phyloP scores from a whole-genome alignment of 2,888 invertebrate genomes.

The Neoascia interrupta region DNA sequence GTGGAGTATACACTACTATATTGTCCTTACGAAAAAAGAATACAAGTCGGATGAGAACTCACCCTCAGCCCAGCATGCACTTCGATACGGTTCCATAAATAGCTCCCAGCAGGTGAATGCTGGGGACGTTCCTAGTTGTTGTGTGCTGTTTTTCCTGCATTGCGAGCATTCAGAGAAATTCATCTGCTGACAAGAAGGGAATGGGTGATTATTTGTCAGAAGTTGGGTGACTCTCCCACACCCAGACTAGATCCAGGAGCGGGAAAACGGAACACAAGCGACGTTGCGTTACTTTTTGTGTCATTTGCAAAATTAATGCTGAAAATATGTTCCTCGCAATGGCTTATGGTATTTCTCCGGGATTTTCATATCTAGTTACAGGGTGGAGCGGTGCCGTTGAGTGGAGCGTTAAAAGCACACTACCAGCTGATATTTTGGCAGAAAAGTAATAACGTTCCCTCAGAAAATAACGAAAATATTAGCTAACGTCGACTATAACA shows the following conservation, averaged over 20 bases:
- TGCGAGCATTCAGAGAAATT: slow-evolving; percentile 35
- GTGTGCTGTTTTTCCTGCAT: slow-evolving; percentile 28
- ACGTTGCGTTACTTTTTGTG: slow-evolving; percentile 42
- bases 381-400: neutral
- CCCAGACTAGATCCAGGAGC: slow-evolving; percentile 5
- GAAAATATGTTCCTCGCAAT: slow-evolving; percentile 64
- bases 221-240: neutral
- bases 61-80: slow-evolving; percentile 56
- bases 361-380: slow-evolving; percentile 30
- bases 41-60: no score
- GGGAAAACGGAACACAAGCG: no score
- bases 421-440: slow-evolving; percentile 51
- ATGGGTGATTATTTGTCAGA: slow-evolving; percentile 36
- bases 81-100: slow-evolving; percentile 39
- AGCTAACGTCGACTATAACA: slow-evolving; percentile 41
- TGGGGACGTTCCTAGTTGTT: slow-evolving; percentile 32
- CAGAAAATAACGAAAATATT: slow-evolving; percentile 55
- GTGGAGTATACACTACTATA: slow-evolving; percentile 53
- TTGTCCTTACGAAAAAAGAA: slow-evolving; percentile 42
- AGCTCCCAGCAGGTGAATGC: slow-evolving; percentile 32
- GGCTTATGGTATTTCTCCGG: slow-evolving; percentile 54
- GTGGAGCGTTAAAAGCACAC: slow-evolving; percentile 28
- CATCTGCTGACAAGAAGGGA: slow-evolving; percentile 49
- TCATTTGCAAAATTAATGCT: slow-evolving; percentile 65
- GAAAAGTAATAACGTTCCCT: slow-evolving; percentile 42